Evolutionary conservation across 2,797 vertebrate species (phyloP).

Genomic region (Sebastes nivosus): DNA sequence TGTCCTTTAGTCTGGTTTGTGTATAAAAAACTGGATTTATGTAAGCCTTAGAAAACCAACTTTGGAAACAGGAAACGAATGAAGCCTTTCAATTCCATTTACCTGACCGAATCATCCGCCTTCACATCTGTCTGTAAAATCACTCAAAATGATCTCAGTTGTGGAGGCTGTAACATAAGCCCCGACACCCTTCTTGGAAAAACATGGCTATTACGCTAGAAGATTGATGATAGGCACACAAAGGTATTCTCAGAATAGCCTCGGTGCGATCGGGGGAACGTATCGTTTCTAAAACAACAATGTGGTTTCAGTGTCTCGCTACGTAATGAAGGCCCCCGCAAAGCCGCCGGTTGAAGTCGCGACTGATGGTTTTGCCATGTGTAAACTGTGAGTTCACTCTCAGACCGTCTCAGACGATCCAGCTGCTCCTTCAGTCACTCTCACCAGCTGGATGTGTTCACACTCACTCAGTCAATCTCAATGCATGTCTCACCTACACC

Average conservation of each 20-base stretch:
- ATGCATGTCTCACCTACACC: conserved; percentile 48
- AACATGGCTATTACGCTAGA: conserved; percentile 23
- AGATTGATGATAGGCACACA: conserved; percentile 55
- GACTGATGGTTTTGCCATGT: conserved; percentile 70
- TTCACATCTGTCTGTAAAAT: conserved; percentile 62
- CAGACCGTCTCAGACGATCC: conserved; percentile 44
- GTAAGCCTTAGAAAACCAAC: background rate
- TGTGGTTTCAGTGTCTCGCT: conserved; percentile 41
- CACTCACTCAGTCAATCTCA: conserved; percentile 36
- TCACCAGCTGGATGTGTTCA: conserved; percentile 55
- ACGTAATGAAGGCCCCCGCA: conserved; percentile 39
- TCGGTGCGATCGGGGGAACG: background rate
- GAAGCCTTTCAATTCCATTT: conserved; percentile 41
- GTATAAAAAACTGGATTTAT: background rate
- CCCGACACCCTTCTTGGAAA: conserved; percentile 41
- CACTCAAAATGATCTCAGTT: conserved; percentile 46
- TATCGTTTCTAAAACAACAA: conserved; percentile 65
- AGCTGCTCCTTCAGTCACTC: conserved; percentile 63
- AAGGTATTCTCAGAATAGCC: conserved; percentile 35
- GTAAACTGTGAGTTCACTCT: conserved; percentile 58
- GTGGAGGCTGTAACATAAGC: conserved; percentile 61
- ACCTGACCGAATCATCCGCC: conserved; percentile 36
- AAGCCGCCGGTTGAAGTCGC: conserved; percentile 9
- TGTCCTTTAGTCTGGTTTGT: background rate
- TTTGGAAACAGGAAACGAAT: conserved; percentile 18